Evolutionary conservation across 2,888 invertebrate genomes (phyloP), one percentile per base, ranked within the genome.

Genomic region (Elgonia sp.): DNA sequence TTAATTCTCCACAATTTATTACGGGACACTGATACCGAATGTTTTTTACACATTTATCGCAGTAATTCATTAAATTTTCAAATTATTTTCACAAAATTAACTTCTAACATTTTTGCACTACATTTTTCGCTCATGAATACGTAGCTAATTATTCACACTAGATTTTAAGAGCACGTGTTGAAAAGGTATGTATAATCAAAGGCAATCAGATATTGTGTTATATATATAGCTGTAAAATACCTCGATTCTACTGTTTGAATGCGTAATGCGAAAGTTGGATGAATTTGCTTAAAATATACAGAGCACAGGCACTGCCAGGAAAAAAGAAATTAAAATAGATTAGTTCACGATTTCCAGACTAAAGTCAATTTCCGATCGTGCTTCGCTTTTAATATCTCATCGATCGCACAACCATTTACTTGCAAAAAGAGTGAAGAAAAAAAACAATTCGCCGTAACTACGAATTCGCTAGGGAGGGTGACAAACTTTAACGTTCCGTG

Each of bases 291-390:
- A 84, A 77, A 77, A 84, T 70, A 79, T 84, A 79, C 72, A 69
- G 42, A 69, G 21, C 70, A 53, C 42, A 50, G 40, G 37, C 46
- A 9, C 5, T 29, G 37, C 8, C 50, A 20, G 60, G 37, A 76
- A 75, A 86, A 70, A 76, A 72, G 39, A 65, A 82, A 70, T 73
- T 80, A 85, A 69, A 85, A 67, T 75, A 85, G 85, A 85, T 85
- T 85, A 80, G 80, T 72, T 80, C 65, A 55, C 81, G 76, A 81
- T 86, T 86, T 86, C 76, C 62, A 69, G 63, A 70, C 69, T 75
- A 76, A 76, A 86, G 86, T 86, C 86, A 86, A 86, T 86, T 81
- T 86, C 86, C 85, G 75, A 85, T 85, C 79, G 67, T 85, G 79
- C 79, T 67, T 40, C 75, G 76, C 81, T 86, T 81, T 86, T 86